These are phyloP conservation scores for Phocides pigmalion DNA, from an alignment of 1,140 invertebrate genomes.

Conservation along the genomic window DNA sequence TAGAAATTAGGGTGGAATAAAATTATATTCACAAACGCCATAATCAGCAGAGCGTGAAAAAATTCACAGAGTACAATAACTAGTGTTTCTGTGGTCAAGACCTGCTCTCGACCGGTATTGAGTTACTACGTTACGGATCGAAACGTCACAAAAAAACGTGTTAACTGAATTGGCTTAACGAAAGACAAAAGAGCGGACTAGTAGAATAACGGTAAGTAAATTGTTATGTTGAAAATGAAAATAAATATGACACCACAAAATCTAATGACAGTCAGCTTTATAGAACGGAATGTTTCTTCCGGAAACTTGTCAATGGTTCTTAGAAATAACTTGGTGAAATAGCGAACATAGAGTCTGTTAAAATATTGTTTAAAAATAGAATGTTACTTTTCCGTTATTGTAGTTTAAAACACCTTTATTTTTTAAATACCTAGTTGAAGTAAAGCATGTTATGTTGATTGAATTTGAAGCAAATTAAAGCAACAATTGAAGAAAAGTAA, in stretches of 20 bases:
- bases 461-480: no score
- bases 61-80: constrained; percentile 21
- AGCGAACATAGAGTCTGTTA: neutral
- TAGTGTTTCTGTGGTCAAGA: constrained; percentile 25
- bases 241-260: constrained; percentile 16
- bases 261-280: constrained; percentile 13
- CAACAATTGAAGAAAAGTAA: no score
- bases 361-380: no score
- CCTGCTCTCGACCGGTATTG: constrained; percentile 36
- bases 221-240: constrained; percentile 5
- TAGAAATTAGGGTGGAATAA: neutral
- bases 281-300: constrained; percentile 24
- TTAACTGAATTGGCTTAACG: constrained; percentile 51
- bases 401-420: no score
- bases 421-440: no score
- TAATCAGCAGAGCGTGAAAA: constrained; percentile 18
- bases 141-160: constrained; percentile 42
- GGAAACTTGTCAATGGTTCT: constrained; percentile 2
- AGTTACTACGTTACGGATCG: constrained; percentile 48
- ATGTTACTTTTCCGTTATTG: no score
- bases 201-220: constrained; percentile 45
- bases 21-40: constrained; percentile 7
- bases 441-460: no score
- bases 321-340: neutral
- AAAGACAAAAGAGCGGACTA: constrained; percentile 47